Conservation (phyloP, 2,797 vertebrate genomes). For the Decapterus maruadsi region DNA sequence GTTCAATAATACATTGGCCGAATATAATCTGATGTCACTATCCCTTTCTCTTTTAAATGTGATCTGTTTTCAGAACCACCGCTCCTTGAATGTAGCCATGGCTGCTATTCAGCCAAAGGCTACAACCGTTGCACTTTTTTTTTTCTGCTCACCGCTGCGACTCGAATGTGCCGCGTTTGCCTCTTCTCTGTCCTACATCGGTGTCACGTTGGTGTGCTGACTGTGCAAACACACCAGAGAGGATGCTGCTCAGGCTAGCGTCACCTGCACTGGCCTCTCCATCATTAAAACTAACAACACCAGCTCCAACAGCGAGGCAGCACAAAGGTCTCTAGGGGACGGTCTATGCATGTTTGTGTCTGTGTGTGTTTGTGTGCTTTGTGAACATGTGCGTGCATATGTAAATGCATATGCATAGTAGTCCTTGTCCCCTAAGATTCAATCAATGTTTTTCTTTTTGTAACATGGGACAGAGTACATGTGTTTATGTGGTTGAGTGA, state of each 20-base stretch:
- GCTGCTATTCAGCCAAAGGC: slow-evolving; percentile 49
- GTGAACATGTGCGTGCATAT: slow-evolving; percentile 17
- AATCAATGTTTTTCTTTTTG: slow-evolving; percentile 50
- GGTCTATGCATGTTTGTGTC: slow-evolving; percentile 1
- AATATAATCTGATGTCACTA: slow-evolving; percentile 36
- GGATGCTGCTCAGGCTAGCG: slow-evolving; percentile 65
- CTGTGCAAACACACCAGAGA: slow-evolving; percentile 67
- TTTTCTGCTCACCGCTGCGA: slow-evolving; percentile 56
- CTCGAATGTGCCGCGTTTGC: slow-evolving; percentile 70
- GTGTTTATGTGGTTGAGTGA: slow-evolving; percentile 38
- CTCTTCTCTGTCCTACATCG: slow-evolving; percentile 80
- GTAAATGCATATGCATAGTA: slow-evolving; percentile 16
- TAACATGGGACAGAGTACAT: slow-evolving; percentile 12
- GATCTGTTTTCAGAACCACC: slow-evolving; percentile 36
- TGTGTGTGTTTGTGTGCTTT: slow-evolving; percentile 29
- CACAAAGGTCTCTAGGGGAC: slow-evolving; percentile 55
- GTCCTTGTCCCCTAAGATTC: slow-evolving; percentile 34
- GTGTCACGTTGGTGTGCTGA: slow-evolving; percentile 78
- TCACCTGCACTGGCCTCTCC: slow-evolving; percentile 76
- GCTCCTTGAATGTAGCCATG: slow-evolving; percentile 32
- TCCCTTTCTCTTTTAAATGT: slow-evolving; percentile 31
- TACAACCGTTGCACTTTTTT: slow-evolving; percentile 27
- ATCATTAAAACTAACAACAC: slow-evolving; percentile 78
- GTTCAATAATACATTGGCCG: not conserved
- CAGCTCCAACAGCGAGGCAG: slow-evolving; percentile 66